Percentiles rank a stretch among this genome's conserved stretches.
Conservation (phyloP, 2,113 vertebrate genomes). For the Patagioenas fasciata region DNA sequence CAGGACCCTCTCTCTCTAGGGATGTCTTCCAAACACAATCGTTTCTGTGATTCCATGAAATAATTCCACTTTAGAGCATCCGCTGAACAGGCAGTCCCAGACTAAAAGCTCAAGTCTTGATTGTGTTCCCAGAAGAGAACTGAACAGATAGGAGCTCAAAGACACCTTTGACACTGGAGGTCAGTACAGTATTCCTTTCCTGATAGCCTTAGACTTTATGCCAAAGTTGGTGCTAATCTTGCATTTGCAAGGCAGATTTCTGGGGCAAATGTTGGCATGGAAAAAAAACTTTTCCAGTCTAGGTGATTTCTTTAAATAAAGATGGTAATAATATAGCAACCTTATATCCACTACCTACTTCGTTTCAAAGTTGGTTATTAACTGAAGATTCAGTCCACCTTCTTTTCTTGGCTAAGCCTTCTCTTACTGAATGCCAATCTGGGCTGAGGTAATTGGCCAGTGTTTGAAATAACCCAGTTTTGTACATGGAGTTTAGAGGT, state of each 20-base stretch:
- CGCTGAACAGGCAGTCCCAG: not conserved
- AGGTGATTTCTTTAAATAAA: not conserved
- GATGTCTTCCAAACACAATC: not conserved
- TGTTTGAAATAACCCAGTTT: not conserved
- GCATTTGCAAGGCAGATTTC: not conserved
- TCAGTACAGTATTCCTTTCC: not conserved
- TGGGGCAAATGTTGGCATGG: not conserved
- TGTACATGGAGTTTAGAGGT: not conserved
- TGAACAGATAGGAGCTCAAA: not conserved
- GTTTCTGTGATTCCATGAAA: not conserved
- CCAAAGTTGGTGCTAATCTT: accelerated
- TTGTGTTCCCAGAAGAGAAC: not conserved
- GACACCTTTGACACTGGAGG: not conserved
- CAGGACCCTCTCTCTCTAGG: not conserved
- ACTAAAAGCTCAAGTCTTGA: not conserved
- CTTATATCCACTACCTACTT: not conserved
- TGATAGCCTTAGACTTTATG: not conserved
- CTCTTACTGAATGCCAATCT: not conserved
- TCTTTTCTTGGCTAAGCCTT: not conserved
- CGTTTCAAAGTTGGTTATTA: not conserved
- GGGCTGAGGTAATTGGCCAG: not conserved
- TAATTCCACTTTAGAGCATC: not conserved
- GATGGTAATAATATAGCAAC: not conserved
- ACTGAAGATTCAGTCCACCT: not conserved
- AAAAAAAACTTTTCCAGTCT: not conserved